Conservation (phyloP, 2,113 vertebrate genomes). For the Tonatia bakeri region DNA sequence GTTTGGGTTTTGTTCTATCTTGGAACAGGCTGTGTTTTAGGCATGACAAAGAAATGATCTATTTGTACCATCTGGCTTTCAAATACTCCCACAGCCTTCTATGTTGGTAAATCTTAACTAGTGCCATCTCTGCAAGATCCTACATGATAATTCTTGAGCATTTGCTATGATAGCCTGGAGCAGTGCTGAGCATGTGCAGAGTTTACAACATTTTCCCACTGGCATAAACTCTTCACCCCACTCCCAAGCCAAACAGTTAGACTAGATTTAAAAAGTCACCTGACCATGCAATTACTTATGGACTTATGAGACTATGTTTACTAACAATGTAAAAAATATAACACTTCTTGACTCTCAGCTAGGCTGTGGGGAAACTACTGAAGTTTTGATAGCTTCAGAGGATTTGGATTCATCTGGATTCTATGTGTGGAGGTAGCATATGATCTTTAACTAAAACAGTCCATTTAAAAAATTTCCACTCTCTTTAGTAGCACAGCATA, state of each 20-base stretch:
- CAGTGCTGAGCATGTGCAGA: neutral
- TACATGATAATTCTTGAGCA: conserved; percentile 24
- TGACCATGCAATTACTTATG: neutral
- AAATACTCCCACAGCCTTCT: conserved; percentile 48
- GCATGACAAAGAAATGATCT: conserved; percentile 53
- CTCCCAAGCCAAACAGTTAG: neutral
- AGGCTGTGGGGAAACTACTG: neutral
- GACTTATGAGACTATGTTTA: neutral
- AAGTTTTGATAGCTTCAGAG: neutral
- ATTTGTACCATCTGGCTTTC: conserved; percentile 63
- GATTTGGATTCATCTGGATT: neutral
- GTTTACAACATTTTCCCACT: neutral
- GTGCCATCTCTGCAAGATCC: neutral
- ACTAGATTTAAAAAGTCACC: neutral
- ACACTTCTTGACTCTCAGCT: neutral
- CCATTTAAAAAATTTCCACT: neutral
- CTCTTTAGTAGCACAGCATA: conserved; percentile 16
- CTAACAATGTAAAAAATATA: neutral
- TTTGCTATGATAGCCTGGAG: neutral
- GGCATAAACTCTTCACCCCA: neutral
- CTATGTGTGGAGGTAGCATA: neutral
- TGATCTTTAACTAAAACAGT: conserved; percentile 7
- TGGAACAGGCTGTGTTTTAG: conserved; percentile 58
- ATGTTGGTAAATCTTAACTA: conserved; percentile 58
- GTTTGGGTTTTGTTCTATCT: conserved; percentile 57